Conservation (phyloP, 2,797 vertebrate species). For the Spinus pinus region DNA sequence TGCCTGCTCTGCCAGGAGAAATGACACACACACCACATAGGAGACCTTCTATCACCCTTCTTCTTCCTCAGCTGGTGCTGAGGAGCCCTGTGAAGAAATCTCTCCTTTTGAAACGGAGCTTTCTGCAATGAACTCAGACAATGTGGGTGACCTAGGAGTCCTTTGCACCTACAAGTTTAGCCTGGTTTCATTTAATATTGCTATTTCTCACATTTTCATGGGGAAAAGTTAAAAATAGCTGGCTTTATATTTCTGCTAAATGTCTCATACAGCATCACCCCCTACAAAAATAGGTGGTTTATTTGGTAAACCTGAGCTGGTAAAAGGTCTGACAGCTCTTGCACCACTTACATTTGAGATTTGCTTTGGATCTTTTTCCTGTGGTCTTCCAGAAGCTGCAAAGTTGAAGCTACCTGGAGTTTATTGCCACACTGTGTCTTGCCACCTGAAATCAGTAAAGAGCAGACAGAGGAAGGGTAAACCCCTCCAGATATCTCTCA, state of each 20-base stretch:
- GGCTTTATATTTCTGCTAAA: neutral
- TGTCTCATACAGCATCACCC: neutral
- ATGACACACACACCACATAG: neutral
- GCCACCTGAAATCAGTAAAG: neutral
- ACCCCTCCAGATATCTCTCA: rapidly evolving
- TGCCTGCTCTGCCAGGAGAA: neutral
- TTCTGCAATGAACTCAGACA: neutral
- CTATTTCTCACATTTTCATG: neutral
- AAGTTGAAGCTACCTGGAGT: neutral
- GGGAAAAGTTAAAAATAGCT: neutral
- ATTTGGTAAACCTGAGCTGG: neutral
- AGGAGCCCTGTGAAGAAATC: neutral
- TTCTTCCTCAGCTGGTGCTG: neutral
- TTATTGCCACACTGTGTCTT: neutral
- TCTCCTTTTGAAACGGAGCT: neutral
- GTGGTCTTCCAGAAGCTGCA: neutral
- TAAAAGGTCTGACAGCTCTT: neutral
- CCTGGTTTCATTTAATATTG: neutral
- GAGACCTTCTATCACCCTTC: neutral
- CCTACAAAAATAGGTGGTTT: neutral
- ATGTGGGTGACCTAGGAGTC: neutral
- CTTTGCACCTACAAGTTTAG: neutral
- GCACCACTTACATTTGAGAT: neutral
- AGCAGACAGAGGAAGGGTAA: neutral
- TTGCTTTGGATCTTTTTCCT: neutral